phyloP scores from a whole-genome alignment of 2,113 vertebrate species.

The Octodon degus region DNA sequence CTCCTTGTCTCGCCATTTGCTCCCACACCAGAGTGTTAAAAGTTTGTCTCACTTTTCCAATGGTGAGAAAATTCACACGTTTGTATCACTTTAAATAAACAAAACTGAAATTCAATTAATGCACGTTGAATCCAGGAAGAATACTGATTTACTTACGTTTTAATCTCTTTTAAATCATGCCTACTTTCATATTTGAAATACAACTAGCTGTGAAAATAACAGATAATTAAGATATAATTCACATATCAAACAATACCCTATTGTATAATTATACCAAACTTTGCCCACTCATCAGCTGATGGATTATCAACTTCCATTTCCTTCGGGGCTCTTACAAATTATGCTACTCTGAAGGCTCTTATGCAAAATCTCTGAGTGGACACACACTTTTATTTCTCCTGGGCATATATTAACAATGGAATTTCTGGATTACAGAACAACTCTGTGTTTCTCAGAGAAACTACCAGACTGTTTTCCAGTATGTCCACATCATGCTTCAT shows the following conservation, averaged over 20 bases:
- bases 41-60: slow-evolving; percentile 44
- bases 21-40: slow-evolving; percentile 39
- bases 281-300: neutral
- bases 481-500: neutral
- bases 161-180: neutral
- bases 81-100: slow-evolving; percentile 60
- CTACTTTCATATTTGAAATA: slow-evolving; percentile 35
- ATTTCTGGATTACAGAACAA: neutral
- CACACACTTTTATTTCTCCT: neutral
- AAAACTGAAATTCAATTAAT: slow-evolving; percentile 46
- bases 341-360: neutral
- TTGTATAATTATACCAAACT: neutral
- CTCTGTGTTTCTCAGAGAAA: neutral
- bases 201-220: neutral
- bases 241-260: neutral
- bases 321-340: neutral
- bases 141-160: slow-evolving; percentile 8
- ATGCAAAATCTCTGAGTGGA: neutral
- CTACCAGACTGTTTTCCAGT: neutral
- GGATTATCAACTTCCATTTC: neutral
- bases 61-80: slow-evolving; percentile 43
- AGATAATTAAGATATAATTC: neutral
- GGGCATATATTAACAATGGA: neutral
- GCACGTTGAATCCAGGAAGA: neutral
- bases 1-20: neutral